phyloP scores from a whole-genome alignment of 2,888 invertebrate genomes.

The Orthonevra nobilis region DNA sequence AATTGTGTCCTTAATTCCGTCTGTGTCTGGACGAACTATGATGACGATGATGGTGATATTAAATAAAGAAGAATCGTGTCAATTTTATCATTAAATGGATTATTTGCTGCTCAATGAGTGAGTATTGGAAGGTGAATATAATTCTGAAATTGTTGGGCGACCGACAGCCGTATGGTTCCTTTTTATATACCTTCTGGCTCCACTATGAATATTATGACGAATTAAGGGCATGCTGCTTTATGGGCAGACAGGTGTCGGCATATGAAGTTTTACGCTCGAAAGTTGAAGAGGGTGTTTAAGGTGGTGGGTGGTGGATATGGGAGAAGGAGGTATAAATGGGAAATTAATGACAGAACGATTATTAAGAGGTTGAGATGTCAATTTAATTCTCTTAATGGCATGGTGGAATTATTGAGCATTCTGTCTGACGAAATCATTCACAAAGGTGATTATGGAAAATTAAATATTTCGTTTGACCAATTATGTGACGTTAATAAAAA shows the following conservation, averaged over 20 bases:
- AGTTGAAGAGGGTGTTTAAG: not conserved
- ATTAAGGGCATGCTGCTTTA: constrained; percentile 43
- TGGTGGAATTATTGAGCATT: not conserved
- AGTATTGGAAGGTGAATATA: constrained; percentile 47
- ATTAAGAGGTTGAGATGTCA: constrained; percentile 45
- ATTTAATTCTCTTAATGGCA: constrained; percentile 40
- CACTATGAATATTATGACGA: constrained; percentile 35
- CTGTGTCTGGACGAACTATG: constrained; percentile 37
- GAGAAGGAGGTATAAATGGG: constrained; percentile 13
- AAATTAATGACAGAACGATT: constrained; percentile 45
- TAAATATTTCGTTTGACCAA: no score
- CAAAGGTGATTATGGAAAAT: no score
- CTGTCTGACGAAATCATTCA: not conserved
- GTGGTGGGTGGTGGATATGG: not conserved
- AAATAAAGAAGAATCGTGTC: constrained; percentile 44
- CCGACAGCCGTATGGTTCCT: constrained; percentile 27
- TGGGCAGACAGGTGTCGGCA: constrained; percentile 8
- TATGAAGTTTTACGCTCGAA: constrained; percentile 1
- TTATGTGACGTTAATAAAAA: no score
- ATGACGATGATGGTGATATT: constrained; percentile 39
- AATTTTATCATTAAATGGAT: constrained; percentile 64
- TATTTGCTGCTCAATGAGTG: constrained; percentile 64
- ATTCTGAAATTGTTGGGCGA: constrained; percentile 20
- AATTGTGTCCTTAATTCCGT: constrained; percentile 43
- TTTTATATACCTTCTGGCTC: constrained; percentile 36